Evolutionary conservation across 2,888 invertebrate species (phyloP), one percentile per base, ranked within the genome.

Genomic region (Tupiocoris notatus): DNA sequence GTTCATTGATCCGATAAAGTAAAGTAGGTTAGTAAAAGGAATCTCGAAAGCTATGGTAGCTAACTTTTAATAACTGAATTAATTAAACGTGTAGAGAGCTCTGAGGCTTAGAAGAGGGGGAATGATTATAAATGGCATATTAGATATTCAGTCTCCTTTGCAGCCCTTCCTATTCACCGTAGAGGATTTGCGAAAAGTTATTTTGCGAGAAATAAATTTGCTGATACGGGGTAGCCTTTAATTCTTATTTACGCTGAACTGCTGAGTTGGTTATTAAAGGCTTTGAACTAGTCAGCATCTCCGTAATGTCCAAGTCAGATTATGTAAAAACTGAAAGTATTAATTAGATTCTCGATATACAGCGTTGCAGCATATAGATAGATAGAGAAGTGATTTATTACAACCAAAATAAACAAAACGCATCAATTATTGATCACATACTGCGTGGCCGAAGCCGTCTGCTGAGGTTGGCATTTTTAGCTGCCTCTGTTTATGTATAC

Each of bases 51-150:
- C 2, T 61, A n/a, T n/a, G n/a, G 39, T 39, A 39, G 39, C 39
- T 39, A 7, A 39, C 6, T 39, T 39, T 39, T 61, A 61, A 2
- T 2, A 18, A 61, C 61, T 61, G 61, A 61, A 61, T 61, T 61
- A 61, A 61, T 61, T 61, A 61, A 61, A 61, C 18, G 61, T 18
- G 61, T 12, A 18, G 39, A 21, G 18, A 61, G 61, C 2, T 61
- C 21, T 9, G 18, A 2, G 17, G 17, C 54, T 57, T 2, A 17
- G 57, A 17, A 57, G 61, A 20, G 61, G 6, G 61, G 21, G 21
- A 61, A 61, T 61, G 2, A 61, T 61, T 61, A 61, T 61, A 9
- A 61, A 61, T 61, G 61, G 61, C 61, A 61, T 61, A 61, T 20
- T 61, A 61, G 18, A 61, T 61, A 61, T 61, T 12, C 61, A 21